Conservation (phyloP, 2,113 vertebrate species). For the Typhlomys cinereus region DNA sequence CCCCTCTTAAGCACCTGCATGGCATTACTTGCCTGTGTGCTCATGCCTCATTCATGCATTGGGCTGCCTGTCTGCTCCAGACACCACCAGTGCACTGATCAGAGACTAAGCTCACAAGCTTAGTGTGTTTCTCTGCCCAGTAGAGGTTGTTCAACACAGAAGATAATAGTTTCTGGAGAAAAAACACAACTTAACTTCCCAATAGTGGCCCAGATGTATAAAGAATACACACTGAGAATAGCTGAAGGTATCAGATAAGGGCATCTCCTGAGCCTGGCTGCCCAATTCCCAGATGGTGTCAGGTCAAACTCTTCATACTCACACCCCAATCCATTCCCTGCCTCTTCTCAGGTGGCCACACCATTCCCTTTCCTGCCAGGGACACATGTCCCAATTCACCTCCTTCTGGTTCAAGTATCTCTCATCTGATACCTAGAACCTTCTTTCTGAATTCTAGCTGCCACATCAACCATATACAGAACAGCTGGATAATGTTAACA, state of each 20-base stretch:
- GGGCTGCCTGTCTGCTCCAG: not conserved
- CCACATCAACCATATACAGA: not conserved
- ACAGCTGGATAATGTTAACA: too few relatives aligned
- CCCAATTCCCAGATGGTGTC: too few relatives aligned
- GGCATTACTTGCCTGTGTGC: too few relatives aligned
- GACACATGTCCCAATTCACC: not conserved
- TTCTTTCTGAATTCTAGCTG: too few relatives aligned
- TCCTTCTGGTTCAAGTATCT: not conserved
- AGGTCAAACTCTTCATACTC: not conserved
- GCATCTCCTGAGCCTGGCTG: not conserved
- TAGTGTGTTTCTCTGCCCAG: not conserved
- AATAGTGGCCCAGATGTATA: not conserved
- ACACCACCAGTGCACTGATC: not conserved
- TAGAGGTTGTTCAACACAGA: not conserved
- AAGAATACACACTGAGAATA: not conserved
- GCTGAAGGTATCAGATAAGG: not conserved
- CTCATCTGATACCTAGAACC: not conserved
- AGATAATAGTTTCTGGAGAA: not conserved
- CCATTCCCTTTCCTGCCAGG: too few relatives aligned
- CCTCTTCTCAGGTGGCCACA: too few relatives aligned
- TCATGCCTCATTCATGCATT: not conserved
- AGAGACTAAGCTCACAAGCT: too few relatives aligned
- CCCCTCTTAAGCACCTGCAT: not conserved
- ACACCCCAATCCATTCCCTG: too few relatives aligned
- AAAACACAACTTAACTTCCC: accelerated